Conservation (phyloP, 2,797 vertebrate genomes). For the Borostomias antarcticus region DNA sequence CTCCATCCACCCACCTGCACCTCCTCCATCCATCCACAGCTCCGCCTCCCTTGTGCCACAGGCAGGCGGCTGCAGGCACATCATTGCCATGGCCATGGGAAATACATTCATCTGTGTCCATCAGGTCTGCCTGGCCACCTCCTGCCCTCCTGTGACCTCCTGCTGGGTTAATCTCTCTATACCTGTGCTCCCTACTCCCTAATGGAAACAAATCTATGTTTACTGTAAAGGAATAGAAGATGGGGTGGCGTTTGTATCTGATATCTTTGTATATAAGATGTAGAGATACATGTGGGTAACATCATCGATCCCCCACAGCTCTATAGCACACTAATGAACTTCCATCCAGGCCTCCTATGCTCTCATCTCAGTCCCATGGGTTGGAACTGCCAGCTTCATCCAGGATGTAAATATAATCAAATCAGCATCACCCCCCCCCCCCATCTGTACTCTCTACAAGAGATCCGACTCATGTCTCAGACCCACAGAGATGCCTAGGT, state of each 20-base stretch:
- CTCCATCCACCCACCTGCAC: no score
- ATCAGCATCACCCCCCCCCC: conserved; percentile 30
- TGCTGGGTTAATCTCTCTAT: no score
- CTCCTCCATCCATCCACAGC: no score
- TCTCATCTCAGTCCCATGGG: conserved; percentile 41
- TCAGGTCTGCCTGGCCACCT: conserved; percentile 44
- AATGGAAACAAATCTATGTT: no score
- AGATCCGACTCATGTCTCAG: no score
- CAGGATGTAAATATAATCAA: conserved; percentile 60
- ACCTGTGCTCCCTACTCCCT: no score
- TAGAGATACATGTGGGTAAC: no score
- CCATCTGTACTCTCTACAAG: neutral
- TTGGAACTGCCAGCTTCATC: conserved; percentile 40
- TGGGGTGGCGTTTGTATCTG: no score
- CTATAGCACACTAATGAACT: conserved; percentile 29
- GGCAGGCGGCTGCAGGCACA: conserved; percentile 27
- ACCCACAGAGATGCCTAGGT: neutral
- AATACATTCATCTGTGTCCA: conserved; percentile 43
- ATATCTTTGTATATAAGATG: no score
- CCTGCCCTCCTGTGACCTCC: conserved; percentile 38
- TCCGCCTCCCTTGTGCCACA: no score
- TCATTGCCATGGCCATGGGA: conserved; percentile 43
- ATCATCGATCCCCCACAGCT: conserved; percentile 9
- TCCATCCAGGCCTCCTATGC: conserved; percentile 26
- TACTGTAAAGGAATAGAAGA: no score